Base-by-base conservation (phyloP, 2,113 vertebrate genomes). In the Pterocles burchelli region DNA sequence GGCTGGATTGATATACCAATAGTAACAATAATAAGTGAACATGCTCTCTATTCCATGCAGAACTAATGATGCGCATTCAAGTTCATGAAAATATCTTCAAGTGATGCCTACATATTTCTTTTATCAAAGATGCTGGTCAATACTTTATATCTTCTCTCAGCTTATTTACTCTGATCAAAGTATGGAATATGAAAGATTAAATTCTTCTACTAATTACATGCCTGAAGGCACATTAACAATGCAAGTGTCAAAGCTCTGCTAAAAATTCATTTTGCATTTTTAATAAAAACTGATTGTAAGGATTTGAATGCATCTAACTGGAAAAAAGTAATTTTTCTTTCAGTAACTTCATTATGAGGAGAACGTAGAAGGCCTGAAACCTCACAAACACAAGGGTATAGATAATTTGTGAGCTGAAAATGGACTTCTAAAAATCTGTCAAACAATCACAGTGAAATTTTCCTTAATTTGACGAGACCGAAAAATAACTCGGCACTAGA, bases 201-300 rank as follows among this genome's bases (percentile, higher is more conserved):
- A 98, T 95, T 98, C 96, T 97, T 98, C 91, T 96, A 95, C 97
- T 98, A 98, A 98, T 98, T 98, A 98, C 97, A 98, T 97, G 98
- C 98, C 97, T 98, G 97, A 98, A 98, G 98, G 98, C 97, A 97
- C 98, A 98, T 98, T 98, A 98, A 98, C 98, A 98, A 98, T 98
- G 88, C 95, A 97, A 98, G 97, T 98, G 98, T 98, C 97, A 98
- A 97, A 97, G 97, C 94, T 97, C 93, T 97, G 97, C 97, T 83
- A 94, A 98, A 98, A 98, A 98, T 97, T 98, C 97, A 98, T 98
- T 98, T 98, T 43, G 36, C 94, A 97, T 98, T 98, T 98, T 98
- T 98, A 98, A 98, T 97, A 97, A 93, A 98, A 95, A 95, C 95
- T 96, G 98, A 98, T 98, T 98, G 97, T 88, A 95, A 96, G 97